Evolutionary conservation across 2,888 invertebrate genomes (phyloP).

Genomic region (Cephus pygmeus): DNA sequence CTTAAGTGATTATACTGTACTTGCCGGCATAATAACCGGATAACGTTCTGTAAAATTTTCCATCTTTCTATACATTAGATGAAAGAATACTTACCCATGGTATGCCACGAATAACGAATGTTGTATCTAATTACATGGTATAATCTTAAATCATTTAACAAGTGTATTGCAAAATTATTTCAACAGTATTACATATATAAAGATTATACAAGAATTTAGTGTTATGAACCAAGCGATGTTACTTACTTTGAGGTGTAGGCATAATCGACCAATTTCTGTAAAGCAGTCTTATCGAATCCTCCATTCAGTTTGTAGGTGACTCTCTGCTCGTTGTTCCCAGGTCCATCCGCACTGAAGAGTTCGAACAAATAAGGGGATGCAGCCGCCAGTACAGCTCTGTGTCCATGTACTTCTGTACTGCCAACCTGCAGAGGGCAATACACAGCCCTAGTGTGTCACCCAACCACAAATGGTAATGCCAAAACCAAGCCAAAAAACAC

Average conservation of each 20-base stretch:
- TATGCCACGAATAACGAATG: background rate
- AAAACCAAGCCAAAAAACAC: conserved; percentile 27
- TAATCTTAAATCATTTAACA: background rate
- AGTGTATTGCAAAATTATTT: background rate
- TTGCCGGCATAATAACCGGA: background rate
- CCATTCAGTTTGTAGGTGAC: conserved; percentile 74
- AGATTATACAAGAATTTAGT: background rate
- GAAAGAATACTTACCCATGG: background rate
- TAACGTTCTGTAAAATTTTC: background rate
- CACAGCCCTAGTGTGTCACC: conserved; percentile 32
- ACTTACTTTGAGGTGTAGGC: conserved; percentile 80
- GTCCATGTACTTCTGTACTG: conserved; percentile 78
- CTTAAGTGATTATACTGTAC: background rate
- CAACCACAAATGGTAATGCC: conserved; percentile 29
- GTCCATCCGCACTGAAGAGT: conserved; percentile 72
- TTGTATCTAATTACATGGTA: background rate
- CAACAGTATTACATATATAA: background rate
- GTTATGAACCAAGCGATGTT: background rate
- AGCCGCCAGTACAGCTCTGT: conserved; percentile 83
- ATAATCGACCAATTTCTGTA: conserved; percentile 83
- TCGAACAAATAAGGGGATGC: conserved; percentile 83
- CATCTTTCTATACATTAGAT: background rate
- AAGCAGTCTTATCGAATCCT: conserved; percentile 74
- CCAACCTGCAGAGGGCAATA: conserved; percentile 69
- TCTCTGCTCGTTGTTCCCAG: conserved; percentile 43